Evolutionary conservation across 1,140 invertebrate genomes (phyloP).

Genomic region (Augochlora pura): DNA sequence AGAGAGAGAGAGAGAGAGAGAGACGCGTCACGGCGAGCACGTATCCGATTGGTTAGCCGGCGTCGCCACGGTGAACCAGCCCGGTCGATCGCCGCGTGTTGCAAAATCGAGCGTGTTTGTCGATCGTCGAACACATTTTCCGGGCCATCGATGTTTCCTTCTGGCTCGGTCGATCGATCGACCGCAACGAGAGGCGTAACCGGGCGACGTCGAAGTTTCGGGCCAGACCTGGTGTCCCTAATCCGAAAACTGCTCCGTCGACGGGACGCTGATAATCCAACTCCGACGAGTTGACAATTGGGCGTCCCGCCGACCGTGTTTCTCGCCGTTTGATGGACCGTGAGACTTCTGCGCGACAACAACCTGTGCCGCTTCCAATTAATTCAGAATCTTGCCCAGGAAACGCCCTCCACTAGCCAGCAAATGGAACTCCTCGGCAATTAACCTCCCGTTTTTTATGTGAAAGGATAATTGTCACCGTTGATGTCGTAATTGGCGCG

Average conservation of each 20-base stretch:
- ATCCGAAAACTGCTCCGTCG: slow-evolving; percentile 24
- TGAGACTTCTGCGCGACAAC: not conserved
- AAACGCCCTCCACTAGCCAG: not conserved
- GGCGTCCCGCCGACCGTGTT: slow-evolving; percentile 3
- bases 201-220: slow-evolving; percentile 23
- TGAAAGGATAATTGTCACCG: too few relatives aligned
- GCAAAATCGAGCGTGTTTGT: not conserved
- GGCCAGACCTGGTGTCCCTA: not conserved
- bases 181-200: slow-evolving; percentile 6
- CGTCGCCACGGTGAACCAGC: not conserved
- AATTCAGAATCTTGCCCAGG: not conserved
- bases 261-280: slow-evolving; percentile 29
- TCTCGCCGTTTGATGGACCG: not conserved
- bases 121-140: slow-evolving; percentile 24
- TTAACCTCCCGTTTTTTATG: too few relatives aligned
- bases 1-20: too few relatives aligned
- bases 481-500: too few relatives aligned
- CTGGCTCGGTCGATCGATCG: not conserved
- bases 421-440: too few relatives aligned
- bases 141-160: slow-evolving; percentile 32
- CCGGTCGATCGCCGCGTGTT: not conserved
- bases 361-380: not conserved
- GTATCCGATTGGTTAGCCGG: too few relatives aligned
- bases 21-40: too few relatives aligned
- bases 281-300: slow-evolving; percentile 29